phyloP scores from a whole-genome alignment of 2,888 invertebrate species.

The Apodemia hepburni region DNA sequence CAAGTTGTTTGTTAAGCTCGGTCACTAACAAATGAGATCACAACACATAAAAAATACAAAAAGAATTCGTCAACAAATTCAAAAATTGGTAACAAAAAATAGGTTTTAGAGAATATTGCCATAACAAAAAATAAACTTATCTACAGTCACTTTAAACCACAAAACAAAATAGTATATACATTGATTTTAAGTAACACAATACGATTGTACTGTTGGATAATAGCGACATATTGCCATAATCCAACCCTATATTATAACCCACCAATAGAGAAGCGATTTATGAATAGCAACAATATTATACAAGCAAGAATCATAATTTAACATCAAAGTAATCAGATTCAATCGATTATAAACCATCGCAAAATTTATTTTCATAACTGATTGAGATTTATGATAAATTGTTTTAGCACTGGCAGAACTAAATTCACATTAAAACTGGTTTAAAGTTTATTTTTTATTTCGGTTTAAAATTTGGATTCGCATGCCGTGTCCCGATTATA shows the following conservation, averaged over 20 bases:
- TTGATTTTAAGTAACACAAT: constrained; percentile 29
- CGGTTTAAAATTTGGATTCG: no score
- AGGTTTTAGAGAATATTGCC: constrained; percentile 21
- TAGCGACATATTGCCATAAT: neutral
- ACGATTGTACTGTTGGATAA: constrained; percentile 2
- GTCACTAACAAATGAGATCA: neutral
- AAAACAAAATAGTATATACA: constrained; percentile 38
- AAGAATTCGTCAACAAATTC: constrained; percentile 2
- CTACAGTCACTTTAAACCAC: constrained; percentile 37
- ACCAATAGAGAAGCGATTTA: neutral
- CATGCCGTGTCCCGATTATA: no score
- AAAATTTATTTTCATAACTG: no score
- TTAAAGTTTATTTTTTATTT: no score
- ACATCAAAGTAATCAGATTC: no score
- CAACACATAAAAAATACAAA: constrained; percentile 1
- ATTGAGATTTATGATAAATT: no score
- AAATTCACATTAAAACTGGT: no score
- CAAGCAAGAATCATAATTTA: no score
- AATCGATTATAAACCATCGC: no score
- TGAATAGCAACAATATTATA: neutral
- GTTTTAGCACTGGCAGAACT: no score
- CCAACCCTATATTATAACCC: neutral
- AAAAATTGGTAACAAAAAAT: constrained; percentile 25
- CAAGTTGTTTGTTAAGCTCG: neutral
- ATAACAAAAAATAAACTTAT: constrained; percentile 45